A percentile compares a stretch with the other conserved stretches of the same genome.
These are phyloP conservation scores for Meteorus cinctellus DNA, from an alignment of 2,888 invertebrate species.

Conservation along the genomic window DNA sequence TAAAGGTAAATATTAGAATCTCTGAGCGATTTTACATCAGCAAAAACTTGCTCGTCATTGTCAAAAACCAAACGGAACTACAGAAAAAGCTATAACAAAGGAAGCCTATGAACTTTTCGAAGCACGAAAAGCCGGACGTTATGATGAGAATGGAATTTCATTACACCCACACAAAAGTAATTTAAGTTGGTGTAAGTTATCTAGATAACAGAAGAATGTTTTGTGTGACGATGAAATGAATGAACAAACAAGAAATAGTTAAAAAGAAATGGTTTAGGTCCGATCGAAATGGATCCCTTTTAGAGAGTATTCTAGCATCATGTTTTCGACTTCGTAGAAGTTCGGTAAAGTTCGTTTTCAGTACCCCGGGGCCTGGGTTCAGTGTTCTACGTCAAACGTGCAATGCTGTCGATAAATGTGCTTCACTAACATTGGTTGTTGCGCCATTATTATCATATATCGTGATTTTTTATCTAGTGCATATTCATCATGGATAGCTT, in stretches of 20 bases:
- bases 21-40: too few species aligned
- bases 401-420: slow-evolving; percentile 55
- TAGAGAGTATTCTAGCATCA: slow-evolving; percentile 45
- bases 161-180: background rate
- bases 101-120: background rate
- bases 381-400: slow-evolving; percentile 57
- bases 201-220: too few species aligned
- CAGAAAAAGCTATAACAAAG: background rate
- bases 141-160: background rate
- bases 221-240: too few species aligned
- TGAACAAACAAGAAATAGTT: background rate
- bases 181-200: too few species aligned
- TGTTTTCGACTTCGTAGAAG: slow-evolving; percentile 55
- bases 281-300: slow-evolving; percentile 55
- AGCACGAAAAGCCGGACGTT: background rate
- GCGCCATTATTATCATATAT: slow-evolving; percentile 10
- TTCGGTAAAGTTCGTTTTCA: slow-evolving; percentile 58
- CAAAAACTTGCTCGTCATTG: background rate
- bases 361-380: slow-evolving; percentile 62
- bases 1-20: too few species aligned
- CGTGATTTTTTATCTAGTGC: background rate
- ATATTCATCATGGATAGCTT: slow-evolving; percentile 24
- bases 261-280: slow-evolving; percentile 30
- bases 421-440: slow-evolving; percentile 40
- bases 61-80: background rate